A percentile compares a stretch with the other conserved stretches of the same genome.
Conservation (phyloP, 2,888 invertebrate species). For the Busseola fusca region DNA sequence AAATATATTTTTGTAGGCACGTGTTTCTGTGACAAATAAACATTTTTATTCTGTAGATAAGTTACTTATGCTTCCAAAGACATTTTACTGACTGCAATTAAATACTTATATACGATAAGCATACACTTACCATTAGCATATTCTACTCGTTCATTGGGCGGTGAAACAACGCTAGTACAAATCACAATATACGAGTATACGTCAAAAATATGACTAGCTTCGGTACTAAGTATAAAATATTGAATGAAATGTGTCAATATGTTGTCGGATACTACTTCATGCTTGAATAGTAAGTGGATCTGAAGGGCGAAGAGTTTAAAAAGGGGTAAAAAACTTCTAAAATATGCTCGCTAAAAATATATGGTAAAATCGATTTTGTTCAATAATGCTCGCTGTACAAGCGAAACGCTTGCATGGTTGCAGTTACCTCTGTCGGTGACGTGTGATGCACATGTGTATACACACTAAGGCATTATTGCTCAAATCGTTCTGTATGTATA, state of each 20-base stretch:
- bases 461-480: conserved; percentile 13
- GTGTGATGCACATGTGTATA: neutral
- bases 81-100: conserved; percentile 18
- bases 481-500: conserved; percentile 8
- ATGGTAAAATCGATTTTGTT: conserved; percentile 21
- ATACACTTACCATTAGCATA: conserved; percentile 48
- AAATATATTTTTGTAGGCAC: neutral
- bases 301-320: conserved; percentile 37
- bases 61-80: neutral
- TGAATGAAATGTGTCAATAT: conserved; percentile 51
- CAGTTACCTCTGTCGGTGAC: neutral
- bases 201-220: conserved; percentile 42
- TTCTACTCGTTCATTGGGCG: conserved; percentile 42
- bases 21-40: neutral
- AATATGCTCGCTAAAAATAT: conserved; percentile 30
- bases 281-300: conserved; percentile 50
- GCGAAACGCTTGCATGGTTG: no score
- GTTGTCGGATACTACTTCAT: conserved; percentile 52
- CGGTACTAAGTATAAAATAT: conserved; percentile 47
- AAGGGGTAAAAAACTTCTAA: conserved; percentile 31
- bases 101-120: conserved; percentile 45
- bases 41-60: neutral
- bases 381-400: conserved; percentile 20
- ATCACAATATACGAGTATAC: conserved; percentile 36
- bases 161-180: conserved; percentile 54